A percentile compares a stretch with the other conserved stretches of the same genome.
These are phyloP conservation scores for Candoia aspera DNA, from an alignment of 2,113 vertebrate species.

Conservation along the genomic window DNA sequence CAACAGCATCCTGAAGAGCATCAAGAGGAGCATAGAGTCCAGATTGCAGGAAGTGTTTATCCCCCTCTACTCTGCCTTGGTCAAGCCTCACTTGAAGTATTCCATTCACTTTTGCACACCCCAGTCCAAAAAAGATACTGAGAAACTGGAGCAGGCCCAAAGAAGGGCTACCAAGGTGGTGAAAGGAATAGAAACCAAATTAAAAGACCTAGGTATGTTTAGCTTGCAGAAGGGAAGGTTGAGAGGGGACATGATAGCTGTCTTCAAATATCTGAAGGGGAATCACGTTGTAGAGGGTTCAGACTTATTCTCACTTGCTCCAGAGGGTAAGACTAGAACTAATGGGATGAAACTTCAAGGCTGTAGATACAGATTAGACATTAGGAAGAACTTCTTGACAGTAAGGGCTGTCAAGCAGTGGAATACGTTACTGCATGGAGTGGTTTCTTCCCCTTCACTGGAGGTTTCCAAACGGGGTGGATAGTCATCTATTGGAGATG, in stretches of 20 bases:
- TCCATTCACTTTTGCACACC: not conserved
- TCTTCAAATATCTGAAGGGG: not conserved
- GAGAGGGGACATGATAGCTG: not conserved
- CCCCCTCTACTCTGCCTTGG: not conserved
- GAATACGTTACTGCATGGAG: not conserved
- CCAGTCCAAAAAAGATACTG: not conserved
- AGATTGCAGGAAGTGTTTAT: not conserved
- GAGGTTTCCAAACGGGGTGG: not conserved
- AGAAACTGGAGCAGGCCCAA: not conserved
- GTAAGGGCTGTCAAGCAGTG: not conserved
- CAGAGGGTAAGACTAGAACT: not conserved
- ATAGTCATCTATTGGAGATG: not conserved
- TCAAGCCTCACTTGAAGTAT: not conserved
- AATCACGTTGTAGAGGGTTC: not conserved
- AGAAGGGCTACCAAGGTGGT: not conserved
- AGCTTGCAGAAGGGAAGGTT: not conserved
- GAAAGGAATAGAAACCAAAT: not conserved
- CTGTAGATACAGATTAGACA: not conserved
- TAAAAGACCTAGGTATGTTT: not conserved
- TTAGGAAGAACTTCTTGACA: not conserved
- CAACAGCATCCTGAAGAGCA: not conserved
- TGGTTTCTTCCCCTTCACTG: not conserved
- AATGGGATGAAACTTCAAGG: not conserved
- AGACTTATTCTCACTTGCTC: not conserved
- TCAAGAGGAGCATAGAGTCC: not conserved